phyloP scores from a whole-genome alignment of 2,113 vertebrate species.

The Stictonetta naevosa region DNA sequence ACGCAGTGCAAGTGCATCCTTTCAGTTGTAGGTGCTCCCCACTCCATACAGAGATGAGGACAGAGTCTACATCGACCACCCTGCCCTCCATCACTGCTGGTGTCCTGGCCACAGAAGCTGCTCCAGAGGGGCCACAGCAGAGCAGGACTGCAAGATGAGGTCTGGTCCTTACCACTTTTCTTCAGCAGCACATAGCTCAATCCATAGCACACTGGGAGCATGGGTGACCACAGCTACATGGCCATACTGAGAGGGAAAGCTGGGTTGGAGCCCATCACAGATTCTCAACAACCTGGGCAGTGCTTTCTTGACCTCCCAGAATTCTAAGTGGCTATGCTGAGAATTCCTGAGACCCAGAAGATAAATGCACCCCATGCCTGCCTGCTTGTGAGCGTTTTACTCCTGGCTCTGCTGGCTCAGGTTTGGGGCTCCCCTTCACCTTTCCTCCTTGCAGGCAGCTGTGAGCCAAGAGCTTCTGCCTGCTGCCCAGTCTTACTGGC shows the following conservation, averaged over 20 bases:
- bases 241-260: not conserved
- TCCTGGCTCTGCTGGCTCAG: not conserved
- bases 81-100: not conserved
- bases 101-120: rapidly evolving
- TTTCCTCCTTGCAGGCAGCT: not conserved
- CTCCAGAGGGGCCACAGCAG: not conserved
- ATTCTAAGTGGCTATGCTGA: not conserved
- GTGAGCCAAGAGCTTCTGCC: not conserved
- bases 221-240: not conserved
- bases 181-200: not conserved
- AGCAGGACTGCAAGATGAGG: not conserved
- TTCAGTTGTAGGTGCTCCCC: not conserved
- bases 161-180: not conserved
- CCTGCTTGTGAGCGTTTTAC: not conserved
- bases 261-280: not conserved
- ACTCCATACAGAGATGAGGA: not conserved
- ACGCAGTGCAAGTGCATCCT: rapidly evolving
- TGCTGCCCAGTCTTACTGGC: not conserved
- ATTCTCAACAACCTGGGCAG: not conserved
- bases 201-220: not conserved
- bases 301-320: not conserved
- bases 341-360: not conserved
- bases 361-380: rapidly evolving
- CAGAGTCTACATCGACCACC: not conserved
- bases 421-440: not conserved